Evolutionary conservation across 2,888 invertebrate species (phyloP).

Genomic region (Nephrocerus scutellatus): DNA sequence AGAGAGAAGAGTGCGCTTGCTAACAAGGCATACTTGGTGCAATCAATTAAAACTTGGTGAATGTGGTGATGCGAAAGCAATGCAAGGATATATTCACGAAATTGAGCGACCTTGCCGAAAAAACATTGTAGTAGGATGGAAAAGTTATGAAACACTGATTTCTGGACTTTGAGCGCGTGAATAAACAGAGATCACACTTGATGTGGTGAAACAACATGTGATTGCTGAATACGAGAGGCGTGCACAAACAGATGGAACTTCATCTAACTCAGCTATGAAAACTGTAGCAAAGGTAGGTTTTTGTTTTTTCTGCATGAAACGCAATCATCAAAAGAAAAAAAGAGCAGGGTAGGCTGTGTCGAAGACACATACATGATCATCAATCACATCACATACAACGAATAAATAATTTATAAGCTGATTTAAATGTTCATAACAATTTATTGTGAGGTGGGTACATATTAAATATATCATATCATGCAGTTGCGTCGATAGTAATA

Average conservation of each 20-base stretch:
- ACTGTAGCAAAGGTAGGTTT: conserved; percentile 1
- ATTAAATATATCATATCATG: too few relatives aligned
- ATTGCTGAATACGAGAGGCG: conserved; percentile 8
- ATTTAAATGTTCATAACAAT: too few relatives aligned
- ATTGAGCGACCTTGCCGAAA: conserved; percentile 10
- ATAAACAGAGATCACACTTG: conserved; percentile 6
- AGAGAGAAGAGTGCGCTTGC: conserved; percentile 7
- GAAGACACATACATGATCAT: too few relatives aligned
- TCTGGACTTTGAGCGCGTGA: conserved; percentile 7
- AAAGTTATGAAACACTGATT: conserved; percentile 10
- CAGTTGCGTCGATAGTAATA: too few relatives aligned
- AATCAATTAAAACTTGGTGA: too few relatives aligned
- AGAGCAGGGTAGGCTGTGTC: too few relatives aligned
- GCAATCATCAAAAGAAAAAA: too few relatives aligned
- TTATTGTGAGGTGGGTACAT: too few relatives aligned
- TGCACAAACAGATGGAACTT: neutral
- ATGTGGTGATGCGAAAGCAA: too few relatives aligned
- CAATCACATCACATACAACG: too few relatives aligned
- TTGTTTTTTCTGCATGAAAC: too few relatives aligned
- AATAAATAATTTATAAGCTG: too few relatives aligned
- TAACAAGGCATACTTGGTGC: conserved; percentile 2
- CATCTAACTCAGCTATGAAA: conserved; percentile 1
- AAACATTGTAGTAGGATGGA: conserved; percentile 9
- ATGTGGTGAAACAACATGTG: conserved; percentile 5
- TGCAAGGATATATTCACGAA: conserved; percentile 12